Percentiles rank a stretch among this genome's conserved stretches.
These are phyloP conservation scores for Indicator maculatus DNA, from an alignment of 2,113 vertebrate species.

Conservation along the genomic window DNA sequence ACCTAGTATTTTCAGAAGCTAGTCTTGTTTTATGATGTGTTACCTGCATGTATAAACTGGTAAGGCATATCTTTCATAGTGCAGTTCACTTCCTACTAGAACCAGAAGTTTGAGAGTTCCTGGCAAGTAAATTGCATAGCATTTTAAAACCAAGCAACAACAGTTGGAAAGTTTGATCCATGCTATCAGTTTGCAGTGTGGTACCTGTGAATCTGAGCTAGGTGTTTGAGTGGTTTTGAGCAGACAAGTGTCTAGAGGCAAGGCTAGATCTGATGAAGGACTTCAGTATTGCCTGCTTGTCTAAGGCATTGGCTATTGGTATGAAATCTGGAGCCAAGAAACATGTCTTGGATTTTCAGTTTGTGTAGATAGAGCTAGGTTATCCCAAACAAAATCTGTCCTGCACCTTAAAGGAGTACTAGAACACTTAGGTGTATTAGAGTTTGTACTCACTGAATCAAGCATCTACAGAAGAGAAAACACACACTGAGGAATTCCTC, in stretches of 20 bases:
- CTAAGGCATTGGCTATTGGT: neutral
- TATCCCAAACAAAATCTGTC: neutral
- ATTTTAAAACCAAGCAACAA: neutral
- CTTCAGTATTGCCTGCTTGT: neutral
- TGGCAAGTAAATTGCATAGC: neutral
- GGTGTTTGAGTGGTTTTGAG: neutral
- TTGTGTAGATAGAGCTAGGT: neutral
- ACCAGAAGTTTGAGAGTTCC: neutral
- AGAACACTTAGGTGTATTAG: neutral
- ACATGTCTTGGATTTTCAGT: slow-evolving; percentile 6
- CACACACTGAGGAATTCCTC: neutral
- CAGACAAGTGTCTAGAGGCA: neutral
- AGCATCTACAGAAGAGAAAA: neutral
- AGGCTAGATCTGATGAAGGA: slow-evolving; percentile 63
- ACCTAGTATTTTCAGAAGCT: slow-evolving; percentile 79
- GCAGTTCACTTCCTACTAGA: slow-evolving; percentile 27
- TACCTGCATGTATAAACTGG: slow-evolving; percentile 49
- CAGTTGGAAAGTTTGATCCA: neutral
- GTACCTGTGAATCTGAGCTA: neutral
- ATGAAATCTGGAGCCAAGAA: neutral
- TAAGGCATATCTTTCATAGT: slow-evolving; percentile 46
- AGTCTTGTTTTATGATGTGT: slow-evolving; percentile 67
- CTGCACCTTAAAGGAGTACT: neutral
- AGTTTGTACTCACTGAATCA: neutral
- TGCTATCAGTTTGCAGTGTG: neutral